A percentile compares a stretch with the other conserved stretches of the same genome.
phyloP scores from a whole-genome alignment of 2,797 vertebrate genomes.

The Enteromius mattozi region DNA sequence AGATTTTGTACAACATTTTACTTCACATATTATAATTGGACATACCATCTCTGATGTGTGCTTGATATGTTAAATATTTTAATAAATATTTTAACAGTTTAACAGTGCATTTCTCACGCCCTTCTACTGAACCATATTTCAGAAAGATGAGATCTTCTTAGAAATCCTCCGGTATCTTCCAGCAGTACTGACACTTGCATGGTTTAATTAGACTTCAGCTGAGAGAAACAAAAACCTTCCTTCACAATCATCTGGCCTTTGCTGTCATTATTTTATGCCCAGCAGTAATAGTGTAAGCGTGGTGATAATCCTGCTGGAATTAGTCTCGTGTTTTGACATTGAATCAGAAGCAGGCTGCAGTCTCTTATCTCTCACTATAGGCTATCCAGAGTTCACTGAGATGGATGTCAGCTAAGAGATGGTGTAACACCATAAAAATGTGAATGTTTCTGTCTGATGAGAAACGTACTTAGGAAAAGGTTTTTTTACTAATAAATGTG shows the following conservation, averaged over 20 bases:
- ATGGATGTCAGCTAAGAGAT: slow-evolving; percentile 31
- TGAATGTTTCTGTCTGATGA: neutral
- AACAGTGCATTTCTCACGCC: slow-evolving; percentile 11
- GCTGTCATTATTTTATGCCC: slow-evolving; percentile 27
- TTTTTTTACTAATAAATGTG: neutral
- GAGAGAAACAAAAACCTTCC: slow-evolving; percentile 24
- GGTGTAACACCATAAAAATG: neutral
- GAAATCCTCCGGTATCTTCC: slow-evolving; percentile 20
- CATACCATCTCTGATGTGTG: neutral
- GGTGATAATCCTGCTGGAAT: slow-evolving; percentile 42
- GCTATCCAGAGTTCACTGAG: slow-evolving; percentile 42
- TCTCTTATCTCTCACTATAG: slow-evolving; percentile 36
- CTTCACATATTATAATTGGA: neutral
- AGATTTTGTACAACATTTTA: neutral
- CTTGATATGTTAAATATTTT: neutral
- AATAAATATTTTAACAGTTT: neutral
- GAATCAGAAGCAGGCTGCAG: slow-evolving; percentile 14
- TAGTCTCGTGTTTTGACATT: slow-evolving; percentile 42
- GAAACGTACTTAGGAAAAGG: neutral
- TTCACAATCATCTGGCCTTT: slow-evolving; percentile 13
- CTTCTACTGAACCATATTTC: slow-evolving; percentile 8
- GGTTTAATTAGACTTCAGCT: slow-evolving; percentile 23
- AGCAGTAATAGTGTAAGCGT: slow-evolving; percentile 10
- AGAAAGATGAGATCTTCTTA: neutral
- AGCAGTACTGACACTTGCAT: neutral